These are phyloP conservation scores for Bombycilla garrulus DNA, from an alignment of 2,113 vertebrate species.

Conservation along the genomic window DNA sequence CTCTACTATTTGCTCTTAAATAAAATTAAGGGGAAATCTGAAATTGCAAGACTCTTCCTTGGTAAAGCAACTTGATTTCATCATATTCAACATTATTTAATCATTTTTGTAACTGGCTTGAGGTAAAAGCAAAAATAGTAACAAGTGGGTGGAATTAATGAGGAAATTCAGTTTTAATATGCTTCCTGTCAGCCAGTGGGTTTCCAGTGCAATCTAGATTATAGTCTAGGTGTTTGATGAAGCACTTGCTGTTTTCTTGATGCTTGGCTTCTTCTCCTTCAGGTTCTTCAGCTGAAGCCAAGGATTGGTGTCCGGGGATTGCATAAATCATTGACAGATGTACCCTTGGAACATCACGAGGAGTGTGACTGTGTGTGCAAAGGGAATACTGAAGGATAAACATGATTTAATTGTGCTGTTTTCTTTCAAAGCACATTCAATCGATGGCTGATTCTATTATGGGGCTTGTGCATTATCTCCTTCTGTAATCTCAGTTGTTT, in stretches of 20 bases:
- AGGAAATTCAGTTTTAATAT: background rate
- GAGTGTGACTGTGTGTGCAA: constrained; percentile 93
- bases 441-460: constrained; percentile 69
- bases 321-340: constrained; percentile 92
- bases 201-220: background rate
- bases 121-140: constrained; percentile 7
- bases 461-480: constrained; percentile 70
- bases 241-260: constrained; percentile 3
- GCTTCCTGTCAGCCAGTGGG: background rate
- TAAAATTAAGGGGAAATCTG: background rate
- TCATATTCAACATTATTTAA: background rate
- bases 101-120: constrained; percentile 18
- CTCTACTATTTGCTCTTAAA: background rate
- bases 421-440: constrained; percentile 58
- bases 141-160: constrained; percentile 6
- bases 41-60: constrained; percentile 16
- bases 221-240: background rate
- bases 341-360: constrained; percentile 93
- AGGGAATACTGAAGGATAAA: constrained; percentile 84
- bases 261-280: constrained; percentile 16
- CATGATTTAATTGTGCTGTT: background rate
- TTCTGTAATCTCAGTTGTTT: constrained; percentile 76
- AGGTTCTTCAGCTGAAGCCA: constrained; percentile 94
- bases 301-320: constrained; percentile 81
- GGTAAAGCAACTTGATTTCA: background rate